Conservation (phyloP, 1,140 invertebrate genomes). For the Pararge aegeria region DNA sequence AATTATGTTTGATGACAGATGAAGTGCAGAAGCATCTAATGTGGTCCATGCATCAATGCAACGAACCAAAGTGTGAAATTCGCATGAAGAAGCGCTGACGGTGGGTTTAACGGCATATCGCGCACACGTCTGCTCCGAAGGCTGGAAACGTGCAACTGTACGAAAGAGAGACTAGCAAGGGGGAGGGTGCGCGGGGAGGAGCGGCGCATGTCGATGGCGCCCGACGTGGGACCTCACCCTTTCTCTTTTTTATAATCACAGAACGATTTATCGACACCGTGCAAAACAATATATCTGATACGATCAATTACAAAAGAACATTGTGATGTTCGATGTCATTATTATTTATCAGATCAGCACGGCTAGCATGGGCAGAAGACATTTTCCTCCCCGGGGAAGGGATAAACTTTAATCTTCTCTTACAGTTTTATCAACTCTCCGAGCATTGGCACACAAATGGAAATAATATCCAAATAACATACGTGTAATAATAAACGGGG, state of each 20-base stretch:
- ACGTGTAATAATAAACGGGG: no score
- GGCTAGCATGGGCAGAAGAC: no score
- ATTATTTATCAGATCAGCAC: no score
- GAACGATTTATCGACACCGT: slow-evolving; percentile 59
- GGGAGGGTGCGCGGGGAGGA: slow-evolving; percentile 6
- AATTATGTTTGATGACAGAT: slow-evolving; percentile 53
- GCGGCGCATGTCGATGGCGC: slow-evolving; percentile 51
- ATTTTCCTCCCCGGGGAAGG: no score
- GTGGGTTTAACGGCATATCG: slow-evolving; percentile 61
- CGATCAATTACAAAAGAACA: slow-evolving; percentile 4
- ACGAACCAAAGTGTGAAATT: slow-evolving; percentile 70
- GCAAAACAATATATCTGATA: slow-evolving; percentile 21
- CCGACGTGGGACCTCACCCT: slow-evolving; percentile 50
- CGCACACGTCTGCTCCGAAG: slow-evolving; percentile 57
- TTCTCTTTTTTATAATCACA: slow-evolving; percentile 61
- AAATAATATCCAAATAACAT: no score
- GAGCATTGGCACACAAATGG: no score
- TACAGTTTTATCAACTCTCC: no score
- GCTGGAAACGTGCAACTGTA: slow-evolving; percentile 67
- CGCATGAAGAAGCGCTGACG: slow-evolving; percentile 62
- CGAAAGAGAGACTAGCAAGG: slow-evolving; percentile 22
- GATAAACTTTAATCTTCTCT: no score
- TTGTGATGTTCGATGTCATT: neutral
- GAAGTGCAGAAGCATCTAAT: slow-evolving; percentile 72
- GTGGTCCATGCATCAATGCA: slow-evolving; percentile 74